These are phyloP conservation scores for Brachyhypopomus gauderio DNA, from an alignment of 2,113 vertebrate species.

Conservation along the genomic window DNA sequence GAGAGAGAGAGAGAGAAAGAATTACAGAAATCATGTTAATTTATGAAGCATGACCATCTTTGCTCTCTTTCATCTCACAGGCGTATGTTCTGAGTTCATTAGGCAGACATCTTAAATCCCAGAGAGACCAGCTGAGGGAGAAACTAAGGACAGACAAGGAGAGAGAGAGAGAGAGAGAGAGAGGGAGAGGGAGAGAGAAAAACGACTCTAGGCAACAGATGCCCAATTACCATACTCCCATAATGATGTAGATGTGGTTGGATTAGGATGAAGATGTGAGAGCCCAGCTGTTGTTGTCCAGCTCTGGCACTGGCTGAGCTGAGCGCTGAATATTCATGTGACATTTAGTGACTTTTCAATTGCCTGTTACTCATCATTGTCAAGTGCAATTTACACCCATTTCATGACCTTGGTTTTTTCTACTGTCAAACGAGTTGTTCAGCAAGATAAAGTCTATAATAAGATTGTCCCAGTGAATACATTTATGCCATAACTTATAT, in stretches of 20 bases:
- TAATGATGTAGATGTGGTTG: slow-evolving; percentile 67
- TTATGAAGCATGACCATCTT: slow-evolving; percentile 28
- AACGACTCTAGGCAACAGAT: slow-evolving; percentile 70
- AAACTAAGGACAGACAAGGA: slow-evolving; percentile 34
- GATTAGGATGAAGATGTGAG: slow-evolving; percentile 67
- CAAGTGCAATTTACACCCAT: slow-evolving; percentile 31
- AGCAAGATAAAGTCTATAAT: slow-evolving; percentile 21
- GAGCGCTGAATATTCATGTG: slow-evolving; percentile 66
- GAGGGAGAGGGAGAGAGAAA: slow-evolving; percentile 21
- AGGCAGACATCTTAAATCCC: slow-evolving; percentile 23
- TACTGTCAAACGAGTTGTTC: slow-evolving; percentile 41
- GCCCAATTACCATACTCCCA: slow-evolving; percentile 70
- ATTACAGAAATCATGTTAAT: slow-evolving; percentile 37
- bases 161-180: neutral
- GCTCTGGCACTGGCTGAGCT: slow-evolving; percentile 47
- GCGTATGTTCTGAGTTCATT: slow-evolving; percentile 41
- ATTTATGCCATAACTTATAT: neutral
- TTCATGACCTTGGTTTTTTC: slow-evolving; percentile 42
- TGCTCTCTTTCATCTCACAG: slow-evolving; percentile 29
- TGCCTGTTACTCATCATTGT: slow-evolving; percentile 40
- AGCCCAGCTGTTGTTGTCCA: slow-evolving; percentile 66
- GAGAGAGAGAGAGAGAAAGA: too few relatives aligned
- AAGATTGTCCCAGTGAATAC: neutral
- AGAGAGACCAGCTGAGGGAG: slow-evolving; percentile 30
- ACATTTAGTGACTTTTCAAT: slow-evolving; percentile 64